Evolutionary conservation across 2,888 invertebrate genomes (phyloP), one percentile per base, ranked within the genome.

Genomic region (Dasysyrphus albostriatus): DNA sequence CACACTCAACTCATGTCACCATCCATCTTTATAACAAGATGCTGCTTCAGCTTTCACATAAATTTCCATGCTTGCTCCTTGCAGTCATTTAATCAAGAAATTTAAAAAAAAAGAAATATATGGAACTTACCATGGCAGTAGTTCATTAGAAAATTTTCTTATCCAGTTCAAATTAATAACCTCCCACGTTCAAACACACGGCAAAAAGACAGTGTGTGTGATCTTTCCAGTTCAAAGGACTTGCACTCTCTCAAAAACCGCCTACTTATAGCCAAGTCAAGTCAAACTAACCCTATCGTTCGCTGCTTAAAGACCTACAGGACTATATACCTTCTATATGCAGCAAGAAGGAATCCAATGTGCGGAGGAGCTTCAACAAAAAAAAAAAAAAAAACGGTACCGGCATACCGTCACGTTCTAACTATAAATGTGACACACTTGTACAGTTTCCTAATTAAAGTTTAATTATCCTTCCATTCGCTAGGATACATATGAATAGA

Each of bases 391-490:
- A 58, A 67, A 54, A 77, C 65, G 77, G 37, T 73, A 81, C 81
- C n/a, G 63, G 42, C 70, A 78, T 49, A 82, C 69, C 74, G 87
- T 87, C 87, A 87, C 87, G 87, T 83, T 79, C 61, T 51, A 73
- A 74, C 81, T 87, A 78, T 67, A 69, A 69, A 79, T 83, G 78
- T 87, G 82, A 87, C 82, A 87, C 87, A 83, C 82, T 87, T 87
- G 82, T 87, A 82, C 81, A 87, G 87, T 87, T 87, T 87, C 87
- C 87, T 83, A 87, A 87, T 87, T 87, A 87, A 87, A 87, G 82
- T 87, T 87, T 87, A 87, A 87, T 87, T 87, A 87, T 87, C 87
- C 87, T 79, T 87, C 83, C 87, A 87, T 87, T 72, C 63, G 83
- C 75, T 61, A 72, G 82, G 72, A 83, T 79, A 61, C 74, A 65